phyloP scores from a whole-genome alignment of 2,113 vertebrate genomes.

The Dromiciops gliroides region DNA sequence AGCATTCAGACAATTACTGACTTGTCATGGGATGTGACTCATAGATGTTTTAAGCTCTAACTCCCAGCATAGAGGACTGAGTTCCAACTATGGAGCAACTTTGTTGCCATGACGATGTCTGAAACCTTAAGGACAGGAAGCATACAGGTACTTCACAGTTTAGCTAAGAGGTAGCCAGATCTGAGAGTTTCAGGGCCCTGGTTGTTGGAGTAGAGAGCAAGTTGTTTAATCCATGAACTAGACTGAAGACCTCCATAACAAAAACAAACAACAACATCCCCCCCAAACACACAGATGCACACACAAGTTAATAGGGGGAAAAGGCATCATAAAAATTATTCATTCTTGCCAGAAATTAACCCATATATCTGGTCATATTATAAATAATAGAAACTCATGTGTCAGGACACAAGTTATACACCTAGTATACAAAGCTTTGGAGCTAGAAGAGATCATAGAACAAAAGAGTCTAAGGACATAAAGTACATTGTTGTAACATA shows the following conservation, averaged over 20 bases:
- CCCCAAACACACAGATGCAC: neutral
- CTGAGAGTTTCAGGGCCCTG: neutral
- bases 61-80: neutral
- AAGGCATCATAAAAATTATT: neutral
- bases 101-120: neutral
- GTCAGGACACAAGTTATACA: neutral
- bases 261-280: neutral
- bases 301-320: neutral
- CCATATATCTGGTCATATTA: neutral
- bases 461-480: neutral
- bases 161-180: neutral
- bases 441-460: neutral
- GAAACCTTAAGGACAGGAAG: neutral
- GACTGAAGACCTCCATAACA: neutral
- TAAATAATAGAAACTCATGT: neutral
- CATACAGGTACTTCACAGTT: neutral
- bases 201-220: neutral
- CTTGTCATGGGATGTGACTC: neutral
- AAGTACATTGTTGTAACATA: neutral
- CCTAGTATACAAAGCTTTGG: neutral
- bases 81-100: neutral
- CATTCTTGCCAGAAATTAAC: neutral
- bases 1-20: neutral
- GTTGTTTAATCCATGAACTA: neutral
- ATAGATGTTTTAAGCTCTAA: neutral